Evolutionary conservation across 2,888 invertebrate genomes (phyloP).

Genomic region (Epicampocera succincta): DNA sequence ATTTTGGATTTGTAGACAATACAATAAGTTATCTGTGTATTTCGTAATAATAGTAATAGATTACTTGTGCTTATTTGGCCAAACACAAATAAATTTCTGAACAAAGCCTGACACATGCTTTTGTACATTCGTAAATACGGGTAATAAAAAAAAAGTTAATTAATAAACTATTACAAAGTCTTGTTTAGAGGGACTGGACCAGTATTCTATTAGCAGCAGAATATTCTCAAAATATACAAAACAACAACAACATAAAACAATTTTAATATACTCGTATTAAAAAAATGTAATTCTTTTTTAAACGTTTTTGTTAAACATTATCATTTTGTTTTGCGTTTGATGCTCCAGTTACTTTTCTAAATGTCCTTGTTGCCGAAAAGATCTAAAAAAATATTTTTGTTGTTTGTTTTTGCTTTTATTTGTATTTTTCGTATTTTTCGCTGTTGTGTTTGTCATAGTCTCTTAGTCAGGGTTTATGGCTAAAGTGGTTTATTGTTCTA

Average conservation of each 20-base stretch:
- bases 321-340: slow-evolving; percentile 44
- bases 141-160: no score
- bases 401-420: not conserved
- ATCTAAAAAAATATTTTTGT: slow-evolving; percentile 5
- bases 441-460: slow-evolving; percentile 29
- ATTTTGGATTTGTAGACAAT: no score
- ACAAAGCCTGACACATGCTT: no score
- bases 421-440: not conserved
- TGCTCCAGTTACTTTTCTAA: slow-evolving; percentile 45
- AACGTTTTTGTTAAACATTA: slow-evolving; percentile 31
- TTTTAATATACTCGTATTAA: slow-evolving; percentile 5
- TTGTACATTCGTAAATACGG: no score
- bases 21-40: no score
- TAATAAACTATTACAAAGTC: no score
- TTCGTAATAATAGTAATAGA: no score
- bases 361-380: slow-evolving; percentile 51
- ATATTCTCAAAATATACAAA: slow-evolving; percentile 2
- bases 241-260: no score
- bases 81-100: no score
- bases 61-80: no score
- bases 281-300: slow-evolving; percentile 10
- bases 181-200: not conserved
- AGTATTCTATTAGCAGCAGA: not conserved
- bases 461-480: slow-evolving; percentile 49
- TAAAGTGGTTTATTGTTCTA: slow-evolving; percentile 56